phyloP scores from a whole-genome alignment of 2,797 vertebrate genomes.

The Stomatorhinus walkeri region DNA sequence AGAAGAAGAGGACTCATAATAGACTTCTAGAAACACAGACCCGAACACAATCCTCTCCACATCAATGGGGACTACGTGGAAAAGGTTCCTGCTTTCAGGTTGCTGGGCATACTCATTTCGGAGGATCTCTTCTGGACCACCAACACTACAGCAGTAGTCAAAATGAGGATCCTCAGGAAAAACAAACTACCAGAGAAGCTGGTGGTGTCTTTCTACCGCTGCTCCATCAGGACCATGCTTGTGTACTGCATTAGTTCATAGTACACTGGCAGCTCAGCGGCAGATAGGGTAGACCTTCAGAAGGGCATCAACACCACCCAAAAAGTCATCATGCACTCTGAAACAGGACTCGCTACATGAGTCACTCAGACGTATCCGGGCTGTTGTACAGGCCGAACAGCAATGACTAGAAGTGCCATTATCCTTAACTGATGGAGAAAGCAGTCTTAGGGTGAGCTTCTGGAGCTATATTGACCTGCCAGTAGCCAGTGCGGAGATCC shows the following conservation, averaged over 20 bases:
- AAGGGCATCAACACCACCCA: neutral
- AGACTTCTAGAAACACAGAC: neutral
- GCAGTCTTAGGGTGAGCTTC: neutral
- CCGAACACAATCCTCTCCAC: neutral
- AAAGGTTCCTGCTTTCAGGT: too few species aligned
- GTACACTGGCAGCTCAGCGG: neutral
- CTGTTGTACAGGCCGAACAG: neutral
- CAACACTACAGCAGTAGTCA: neutral
- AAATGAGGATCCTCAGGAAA: neutral
- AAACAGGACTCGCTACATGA: neutral
- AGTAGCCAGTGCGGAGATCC: too few species aligned
- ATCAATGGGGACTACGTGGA: neutral
- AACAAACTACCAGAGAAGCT: neutral
- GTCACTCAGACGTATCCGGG: too few species aligned
- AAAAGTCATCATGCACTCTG: neutral
- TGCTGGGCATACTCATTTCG: neutral
- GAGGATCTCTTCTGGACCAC: neutral
- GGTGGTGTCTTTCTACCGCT: neutral
- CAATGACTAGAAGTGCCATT: neutral
- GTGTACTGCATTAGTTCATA: neutral
- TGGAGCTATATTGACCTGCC: neutral
- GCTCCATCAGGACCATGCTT: too few species aligned
- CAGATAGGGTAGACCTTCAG: neutral
- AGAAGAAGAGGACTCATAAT: neutral
- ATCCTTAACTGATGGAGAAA: neutral